These are phyloP conservation scores for Heliangelus exortis DNA, from an alignment of 2,797 vertebrate genomes.

Conservation along the genomic window DNA sequence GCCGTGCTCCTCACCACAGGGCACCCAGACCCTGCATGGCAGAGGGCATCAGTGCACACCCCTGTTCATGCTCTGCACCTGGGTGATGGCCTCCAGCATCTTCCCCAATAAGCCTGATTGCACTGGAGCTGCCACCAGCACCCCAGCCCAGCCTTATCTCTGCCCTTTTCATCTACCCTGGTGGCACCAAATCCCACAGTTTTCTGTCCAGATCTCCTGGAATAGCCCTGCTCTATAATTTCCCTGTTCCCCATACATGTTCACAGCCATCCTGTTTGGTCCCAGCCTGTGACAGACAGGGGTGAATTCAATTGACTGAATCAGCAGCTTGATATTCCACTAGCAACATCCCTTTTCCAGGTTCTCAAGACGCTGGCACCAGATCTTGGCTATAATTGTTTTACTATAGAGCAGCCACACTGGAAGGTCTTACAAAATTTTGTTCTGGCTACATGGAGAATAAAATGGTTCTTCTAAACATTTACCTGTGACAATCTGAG, in stretches of 20 bases:
- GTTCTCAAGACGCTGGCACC: fast-evolving
- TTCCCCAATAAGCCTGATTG: neutral
- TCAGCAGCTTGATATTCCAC: neutral
- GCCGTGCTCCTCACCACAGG: fast-evolving
- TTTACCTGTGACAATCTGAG: neutral
- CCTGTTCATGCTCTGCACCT: neutral
- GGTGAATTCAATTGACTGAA: neutral
- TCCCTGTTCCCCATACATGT: neutral
- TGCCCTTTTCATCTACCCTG: neutral
- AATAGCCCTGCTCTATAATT: neutral
- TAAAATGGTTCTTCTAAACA: neutral
- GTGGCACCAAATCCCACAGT: neutral
- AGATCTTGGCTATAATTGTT: neutral
- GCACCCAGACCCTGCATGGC: neutral
- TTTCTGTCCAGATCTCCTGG: neutral
- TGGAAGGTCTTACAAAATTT: neutral
- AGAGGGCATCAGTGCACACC: fast-evolving
- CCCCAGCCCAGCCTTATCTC: neutral
- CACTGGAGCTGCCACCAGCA: fast-evolving
- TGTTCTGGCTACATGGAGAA: neutral
- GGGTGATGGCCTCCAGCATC: neutral
- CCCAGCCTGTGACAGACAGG: neutral
- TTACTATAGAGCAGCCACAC: neutral
- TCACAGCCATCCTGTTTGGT: neutral
- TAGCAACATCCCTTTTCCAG: fast-evolving